phyloP scores from a whole-genome alignment of 1,140 invertebrate species.

The Drosophila mojavensis region DNA sequence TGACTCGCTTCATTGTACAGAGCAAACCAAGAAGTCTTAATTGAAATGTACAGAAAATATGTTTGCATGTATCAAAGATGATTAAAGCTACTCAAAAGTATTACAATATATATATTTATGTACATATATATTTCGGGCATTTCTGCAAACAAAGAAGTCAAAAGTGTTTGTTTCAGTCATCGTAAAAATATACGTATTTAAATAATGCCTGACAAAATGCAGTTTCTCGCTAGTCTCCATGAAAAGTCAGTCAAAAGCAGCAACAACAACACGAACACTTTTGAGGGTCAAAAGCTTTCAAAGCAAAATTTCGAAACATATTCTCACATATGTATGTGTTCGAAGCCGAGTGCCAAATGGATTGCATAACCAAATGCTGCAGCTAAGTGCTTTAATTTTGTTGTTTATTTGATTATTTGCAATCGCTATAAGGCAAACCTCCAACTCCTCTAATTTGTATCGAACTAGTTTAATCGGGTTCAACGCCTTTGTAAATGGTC shows the following conservation, averaged over 20 bases:
- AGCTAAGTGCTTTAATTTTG: slow-evolving; percentile 14
- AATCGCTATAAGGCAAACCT: slow-evolving; percentile 12
- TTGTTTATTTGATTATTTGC: background rate
- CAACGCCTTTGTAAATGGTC: background rate
- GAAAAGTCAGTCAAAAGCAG: slow-evolving; percentile 43
- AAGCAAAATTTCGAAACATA: slow-evolving; percentile 51
- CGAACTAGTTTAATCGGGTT: background rate
- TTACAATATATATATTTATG: background rate
- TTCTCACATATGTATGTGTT: slow-evolving; percentile 59
- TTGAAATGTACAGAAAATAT: slow-evolving; percentile 1
- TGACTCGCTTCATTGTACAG: no score
- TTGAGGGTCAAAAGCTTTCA: slow-evolving; percentile 51
- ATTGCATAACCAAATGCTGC: slow-evolving; percentile 61
- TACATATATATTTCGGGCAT: slow-evolving; percentile 20
- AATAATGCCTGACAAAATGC: slow-evolving; percentile 72
- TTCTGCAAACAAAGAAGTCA: slow-evolving; percentile 19
- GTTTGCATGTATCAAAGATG: background rate
- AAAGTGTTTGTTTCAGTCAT: background rate
- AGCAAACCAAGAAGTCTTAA: background rate
- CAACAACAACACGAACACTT: slow-evolving; percentile 68
- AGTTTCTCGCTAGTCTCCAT: slow-evolving; percentile 56
- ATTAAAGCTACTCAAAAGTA: no score
- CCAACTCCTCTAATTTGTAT: background rate
- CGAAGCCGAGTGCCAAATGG: slow-evolving; percentile 27
- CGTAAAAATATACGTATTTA: slow-evolving; percentile 47